phyloP scores from a whole-genome alignment of 2,113 vertebrate species.

The Rana temporaria region DNA sequence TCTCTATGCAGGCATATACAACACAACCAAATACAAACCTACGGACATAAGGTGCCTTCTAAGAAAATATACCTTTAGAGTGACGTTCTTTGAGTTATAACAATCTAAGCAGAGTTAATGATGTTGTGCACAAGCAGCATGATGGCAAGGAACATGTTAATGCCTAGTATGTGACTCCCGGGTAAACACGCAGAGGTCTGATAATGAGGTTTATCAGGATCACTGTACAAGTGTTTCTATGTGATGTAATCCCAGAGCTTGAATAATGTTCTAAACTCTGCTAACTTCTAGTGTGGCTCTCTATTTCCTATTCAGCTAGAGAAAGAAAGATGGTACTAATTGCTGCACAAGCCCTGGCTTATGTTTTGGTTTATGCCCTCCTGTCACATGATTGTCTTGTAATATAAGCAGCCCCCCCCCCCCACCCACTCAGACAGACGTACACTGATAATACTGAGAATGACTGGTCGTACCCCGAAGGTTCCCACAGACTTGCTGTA shows the following conservation, averaged over 20 bases:
- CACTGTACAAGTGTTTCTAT: slow-evolving; percentile 30
- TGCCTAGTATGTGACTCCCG: neutral
- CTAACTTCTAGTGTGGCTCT: slow-evolving; percentile 1
- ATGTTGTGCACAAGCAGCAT: too few relatives aligned
- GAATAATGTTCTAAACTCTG: neutral
- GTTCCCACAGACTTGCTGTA: slow-evolving; percentile 82
- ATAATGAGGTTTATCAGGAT: slow-evolving; percentile 49
- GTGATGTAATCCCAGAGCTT: slow-evolving; percentile 14
- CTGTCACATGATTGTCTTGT: too few relatives aligned
- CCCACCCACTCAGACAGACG: slow-evolving; percentile 58
- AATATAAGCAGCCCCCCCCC: too few relatives aligned
- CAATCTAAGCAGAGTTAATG: too few relatives aligned
- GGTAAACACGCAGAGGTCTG: slow-evolving; percentile 14
- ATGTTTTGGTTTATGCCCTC: too few relatives aligned
- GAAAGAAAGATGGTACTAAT: too few relatives aligned
- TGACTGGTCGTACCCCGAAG: slow-evolving; percentile 81
- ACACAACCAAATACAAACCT: too few relatives aligned
- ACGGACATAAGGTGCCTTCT: too few relatives aligned
- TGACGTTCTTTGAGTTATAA: too few relatives aligned
- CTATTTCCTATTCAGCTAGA: neutral
- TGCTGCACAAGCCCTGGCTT: too few relatives aligned
- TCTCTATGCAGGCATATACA: too few relatives aligned
- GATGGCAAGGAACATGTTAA: neutral
- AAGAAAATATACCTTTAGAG: too few relatives aligned
- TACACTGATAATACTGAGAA: slow-evolving; percentile 73